A percentile compares a stretch with the other conserved stretches of the same genome.
Conservation (phyloP, 2,888 invertebrate species). For the Thysanoteuthis rhombus region DNA sequence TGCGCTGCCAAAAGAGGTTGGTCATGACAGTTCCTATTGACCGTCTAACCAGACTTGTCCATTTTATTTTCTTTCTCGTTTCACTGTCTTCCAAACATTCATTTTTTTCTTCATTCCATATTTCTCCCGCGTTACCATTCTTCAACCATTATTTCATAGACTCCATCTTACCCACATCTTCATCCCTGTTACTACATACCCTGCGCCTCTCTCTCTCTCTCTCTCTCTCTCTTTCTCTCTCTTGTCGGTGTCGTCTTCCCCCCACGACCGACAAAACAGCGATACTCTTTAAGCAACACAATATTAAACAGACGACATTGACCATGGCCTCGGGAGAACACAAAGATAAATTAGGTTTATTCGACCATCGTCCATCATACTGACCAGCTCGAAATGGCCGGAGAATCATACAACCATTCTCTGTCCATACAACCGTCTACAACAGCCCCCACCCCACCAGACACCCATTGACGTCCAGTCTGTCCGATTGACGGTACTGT, state of each 20-base stretch:
- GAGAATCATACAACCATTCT: background rate
- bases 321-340: background rate
- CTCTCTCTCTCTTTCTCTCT: background rate
- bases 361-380: slow-evolving; percentile 12
- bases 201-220: too few relatives aligned
- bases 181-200: background rate
- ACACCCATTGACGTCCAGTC: background rate
- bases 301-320: slow-evolving; percentile 12
- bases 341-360: background rate
- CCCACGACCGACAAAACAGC: background rate
- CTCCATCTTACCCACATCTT: background rate
- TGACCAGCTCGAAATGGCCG: background rate
- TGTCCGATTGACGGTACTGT: background rate
- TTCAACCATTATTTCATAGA: background rate
- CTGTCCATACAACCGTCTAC: too few relatives aligned
- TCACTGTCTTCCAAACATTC: background rate
- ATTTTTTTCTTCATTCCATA: background rate
- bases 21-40: too few relatives aligned
- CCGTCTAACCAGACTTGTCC: background rate
- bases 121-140: background rate
- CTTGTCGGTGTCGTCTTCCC: background rate
- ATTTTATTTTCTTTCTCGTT: background rate
- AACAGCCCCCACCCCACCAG: background rate
- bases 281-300: background rate
- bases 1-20: too few relatives aligned